Percentiles rank a stretch among this genome's conserved stretches.
Conservation (phyloP, 2,113 vertebrate genomes). For the Parotia lawesii region DNA sequence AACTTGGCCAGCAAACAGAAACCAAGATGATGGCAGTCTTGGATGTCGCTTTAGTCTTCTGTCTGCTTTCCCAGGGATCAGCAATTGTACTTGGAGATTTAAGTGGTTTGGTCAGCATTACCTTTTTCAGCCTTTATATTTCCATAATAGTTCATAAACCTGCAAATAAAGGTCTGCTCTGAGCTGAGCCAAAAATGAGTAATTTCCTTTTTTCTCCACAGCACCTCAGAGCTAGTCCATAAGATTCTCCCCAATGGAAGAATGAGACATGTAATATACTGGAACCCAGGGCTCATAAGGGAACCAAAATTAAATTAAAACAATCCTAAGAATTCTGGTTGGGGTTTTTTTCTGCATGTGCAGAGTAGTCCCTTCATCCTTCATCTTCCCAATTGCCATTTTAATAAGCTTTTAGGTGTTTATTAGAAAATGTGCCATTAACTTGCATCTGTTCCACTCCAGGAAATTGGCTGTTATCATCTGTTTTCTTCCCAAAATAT, state of each 20-base stretch:
- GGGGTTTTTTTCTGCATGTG: not conserved
- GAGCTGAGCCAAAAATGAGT: slow-evolving; percentile 10
- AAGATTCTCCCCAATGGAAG: not conserved
- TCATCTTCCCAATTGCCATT: not conserved
- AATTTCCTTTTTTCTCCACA: slow-evolving; percentile 14
- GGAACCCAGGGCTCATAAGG: not conserved
- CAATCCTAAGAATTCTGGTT: not conserved
- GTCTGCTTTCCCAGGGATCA: not conserved
- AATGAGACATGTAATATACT: not conserved
- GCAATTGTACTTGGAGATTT: not conserved
- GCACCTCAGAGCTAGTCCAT: not conserved
- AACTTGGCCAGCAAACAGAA: not conserved
- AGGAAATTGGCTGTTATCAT: not conserved
- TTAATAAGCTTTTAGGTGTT: not conserved
- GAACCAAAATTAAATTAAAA: not conserved
- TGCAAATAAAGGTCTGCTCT: not conserved
- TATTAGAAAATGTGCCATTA: not conserved
- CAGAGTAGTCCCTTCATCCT: not conserved
- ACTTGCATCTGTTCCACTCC: not conserved
- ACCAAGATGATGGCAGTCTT: not conserved
- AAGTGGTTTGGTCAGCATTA: not conserved
- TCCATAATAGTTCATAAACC: slow-evolving; percentile 7
- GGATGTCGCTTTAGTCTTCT: not conserved
- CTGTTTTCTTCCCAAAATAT: slow-evolving; percentile 1
- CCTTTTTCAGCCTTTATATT: not conserved